phyloP scores from a whole-genome alignment of 2,888 invertebrate species.

The Rhorus exstirpatorius region DNA sequence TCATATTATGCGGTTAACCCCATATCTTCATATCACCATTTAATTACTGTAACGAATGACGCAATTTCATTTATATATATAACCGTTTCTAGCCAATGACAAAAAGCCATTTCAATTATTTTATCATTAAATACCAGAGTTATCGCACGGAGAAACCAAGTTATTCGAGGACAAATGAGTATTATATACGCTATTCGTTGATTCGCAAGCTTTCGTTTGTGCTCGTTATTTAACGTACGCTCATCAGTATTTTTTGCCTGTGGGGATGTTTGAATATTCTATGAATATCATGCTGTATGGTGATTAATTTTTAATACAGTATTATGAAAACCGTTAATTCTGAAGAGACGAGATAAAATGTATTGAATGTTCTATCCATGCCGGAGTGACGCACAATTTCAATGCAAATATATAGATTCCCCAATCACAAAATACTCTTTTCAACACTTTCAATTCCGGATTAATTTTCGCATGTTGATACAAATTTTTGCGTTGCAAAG shows the following conservation, averaged over 20 bases:
- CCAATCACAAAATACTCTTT: background rate
- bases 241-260: background rate
- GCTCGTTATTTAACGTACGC: constrained; percentile 5
- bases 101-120: constrained; percentile 14
- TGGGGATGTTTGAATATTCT: background rate
- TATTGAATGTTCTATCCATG: background rate
- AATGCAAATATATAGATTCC: background rate
- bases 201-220: background rate
- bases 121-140: background rate
- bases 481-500: background rate
- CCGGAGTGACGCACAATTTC: background rate
- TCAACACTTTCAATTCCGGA: background rate
- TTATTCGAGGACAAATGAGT: background rate
- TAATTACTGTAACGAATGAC: background rate
- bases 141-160: background rate
- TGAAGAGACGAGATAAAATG: background rate
- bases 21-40: background rate
- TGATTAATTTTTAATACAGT: background rate
- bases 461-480: background rate
- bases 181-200: background rate
- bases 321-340: background rate
- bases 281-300: background rate
- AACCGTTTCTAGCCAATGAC: background rate
- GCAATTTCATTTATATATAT: background rate
- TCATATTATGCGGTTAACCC: background rate